Percentiles rank a stretch among this genome's conserved stretches.
Evolutionary conservation across 2,888 invertebrate genomes (phyloP).

Genomic region (Petrolisthes manimaculis): DNA sequence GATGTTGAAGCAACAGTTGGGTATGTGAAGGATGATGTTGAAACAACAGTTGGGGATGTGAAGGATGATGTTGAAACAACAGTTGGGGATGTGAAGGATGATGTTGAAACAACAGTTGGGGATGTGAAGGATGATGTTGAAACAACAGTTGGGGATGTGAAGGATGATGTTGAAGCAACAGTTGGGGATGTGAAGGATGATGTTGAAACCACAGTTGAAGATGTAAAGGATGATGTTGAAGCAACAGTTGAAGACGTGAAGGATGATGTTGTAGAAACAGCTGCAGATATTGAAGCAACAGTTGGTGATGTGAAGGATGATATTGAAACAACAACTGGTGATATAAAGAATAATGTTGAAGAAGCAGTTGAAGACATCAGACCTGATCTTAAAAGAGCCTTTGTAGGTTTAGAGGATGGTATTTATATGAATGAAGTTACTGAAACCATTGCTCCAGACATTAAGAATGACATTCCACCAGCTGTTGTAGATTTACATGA

Average conservation of each 20-base stretch:
- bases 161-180: too few relatives aligned
- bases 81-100: too few relatives aligned
- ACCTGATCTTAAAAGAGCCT: background rate
- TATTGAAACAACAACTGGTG: background rate
- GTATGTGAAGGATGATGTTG: too few relatives aligned
- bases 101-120: too few relatives aligned
- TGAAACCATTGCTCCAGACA: background rate
- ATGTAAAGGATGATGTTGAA: slow-evolving; percentile 10
- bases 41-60: too few relatives aligned
- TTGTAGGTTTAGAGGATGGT: background rate
- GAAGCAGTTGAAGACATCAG: background rate
- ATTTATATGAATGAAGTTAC: background rate
- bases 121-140: too few relatives aligned
- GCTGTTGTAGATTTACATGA: background rate
- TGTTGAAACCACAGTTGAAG: slow-evolving; percentile 17
- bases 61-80: too few relatives aligned
- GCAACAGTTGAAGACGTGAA: slow-evolving; percentile 1
- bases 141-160: too few relatives aligned
- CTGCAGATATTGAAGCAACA: background rate
- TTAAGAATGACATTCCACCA: background rate
- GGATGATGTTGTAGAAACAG: slow-evolving; percentile 3
- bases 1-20: too few relatives aligned
- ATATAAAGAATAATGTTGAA: background rate
- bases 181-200: background rate
- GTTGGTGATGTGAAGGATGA: background rate